These are phyloP conservation scores for Diachasma alloeum DNA, from an alignment of 1,140 invertebrate genomes.

Conservation along the genomic window DNA sequence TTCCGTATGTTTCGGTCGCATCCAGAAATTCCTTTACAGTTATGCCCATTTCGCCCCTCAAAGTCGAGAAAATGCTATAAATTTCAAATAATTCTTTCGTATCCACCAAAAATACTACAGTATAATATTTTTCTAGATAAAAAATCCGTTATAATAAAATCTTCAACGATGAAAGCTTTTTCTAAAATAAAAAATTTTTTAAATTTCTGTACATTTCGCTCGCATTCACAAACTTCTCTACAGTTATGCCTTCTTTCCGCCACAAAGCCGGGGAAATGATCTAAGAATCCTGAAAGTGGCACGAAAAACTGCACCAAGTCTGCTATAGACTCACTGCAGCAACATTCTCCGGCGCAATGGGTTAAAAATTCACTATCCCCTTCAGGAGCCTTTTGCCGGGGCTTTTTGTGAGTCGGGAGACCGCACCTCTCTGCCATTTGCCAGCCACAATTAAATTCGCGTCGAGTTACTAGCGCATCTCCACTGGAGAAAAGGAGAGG, in stretches of 20 bases:
- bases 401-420: background rate
- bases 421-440: background rate
- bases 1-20: too few species aligned
- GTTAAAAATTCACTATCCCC: constrained; percentile 20
- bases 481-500: background rate
- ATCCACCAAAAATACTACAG: too few species aligned
- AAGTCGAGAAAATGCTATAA: too few species aligned
- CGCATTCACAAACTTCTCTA: too few species aligned
- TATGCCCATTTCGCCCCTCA: too few species aligned
- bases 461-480: background rate
- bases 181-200: too few species aligned
- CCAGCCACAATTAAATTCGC: constrained; percentile 2
- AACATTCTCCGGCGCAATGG: constrained; percentile 22
- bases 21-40: too few species aligned
- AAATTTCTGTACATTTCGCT: too few species aligned
- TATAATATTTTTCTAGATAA: too few species aligned
- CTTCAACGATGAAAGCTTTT: too few species aligned
- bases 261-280: background rate
- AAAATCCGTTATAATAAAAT: too few species aligned
- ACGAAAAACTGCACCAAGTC: background rate
- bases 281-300: background rate
- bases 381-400: background rate
- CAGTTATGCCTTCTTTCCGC: background rate
- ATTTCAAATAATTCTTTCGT: too few species aligned
- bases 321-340: background rate